Evolutionary conservation across 2,113 vertebrate species (phyloP).

Genomic region (Notarius quadriscutis): DNA sequence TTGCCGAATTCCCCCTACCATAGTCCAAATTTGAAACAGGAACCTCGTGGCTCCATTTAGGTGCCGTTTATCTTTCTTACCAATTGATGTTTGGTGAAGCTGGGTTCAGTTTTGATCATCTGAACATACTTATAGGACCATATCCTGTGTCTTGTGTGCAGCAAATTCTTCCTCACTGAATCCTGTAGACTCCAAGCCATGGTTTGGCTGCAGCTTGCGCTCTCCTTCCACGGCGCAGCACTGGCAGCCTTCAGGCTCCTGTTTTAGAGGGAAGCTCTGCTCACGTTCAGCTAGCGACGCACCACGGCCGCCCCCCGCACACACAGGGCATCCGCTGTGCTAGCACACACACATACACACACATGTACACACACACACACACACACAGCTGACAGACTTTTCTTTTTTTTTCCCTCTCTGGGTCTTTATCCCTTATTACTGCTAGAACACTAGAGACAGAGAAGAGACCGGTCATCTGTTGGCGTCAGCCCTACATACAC

Average conservation of each 20-base stretch:
- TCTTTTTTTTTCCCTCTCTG: background rate
- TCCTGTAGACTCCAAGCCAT: conserved; percentile 61
- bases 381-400: conserved; percentile 47
- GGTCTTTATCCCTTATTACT: conserved; percentile 53
- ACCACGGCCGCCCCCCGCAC: conserved; percentile 63
- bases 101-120: background rate
- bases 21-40: background rate
- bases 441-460: conserved; percentile 55
- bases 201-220: conserved; percentile 64
- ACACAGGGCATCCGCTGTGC: conserved; percentile 64
- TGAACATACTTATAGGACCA: background rate
- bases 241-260: conserved; percentile 78
- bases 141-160: conserved; percentile 27
- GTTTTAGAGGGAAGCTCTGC: conserved; percentile 73
- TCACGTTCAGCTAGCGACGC: conserved; percentile 75
- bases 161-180: conserved; percentile 44
- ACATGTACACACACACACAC: background rate
- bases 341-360: conserved; percentile 29
- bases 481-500: conserved; percentile 63
- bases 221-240: conserved; percentile 54
- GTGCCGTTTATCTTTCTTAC: background rate
- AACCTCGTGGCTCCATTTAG: background rate
- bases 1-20: background rate
- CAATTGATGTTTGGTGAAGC: background rate
- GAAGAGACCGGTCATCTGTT: conserved; percentile 64